Evolutionary conservation across 2,888 invertebrate species (phyloP).

Genomic region (Carpatolechia fugitivella): DNA sequence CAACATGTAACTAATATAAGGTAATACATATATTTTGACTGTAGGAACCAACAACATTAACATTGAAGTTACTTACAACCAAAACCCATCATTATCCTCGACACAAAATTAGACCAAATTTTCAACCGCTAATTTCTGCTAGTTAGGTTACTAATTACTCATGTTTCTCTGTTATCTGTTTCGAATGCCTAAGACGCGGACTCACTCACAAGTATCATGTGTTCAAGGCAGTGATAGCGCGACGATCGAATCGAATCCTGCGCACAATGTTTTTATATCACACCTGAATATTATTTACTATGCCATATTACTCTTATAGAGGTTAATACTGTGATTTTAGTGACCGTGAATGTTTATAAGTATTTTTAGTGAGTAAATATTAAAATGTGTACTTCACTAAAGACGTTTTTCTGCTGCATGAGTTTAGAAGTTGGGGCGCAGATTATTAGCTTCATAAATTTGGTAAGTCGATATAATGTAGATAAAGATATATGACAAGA

Average conservation of each 20-base stretch:
- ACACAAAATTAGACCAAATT: not conserved
- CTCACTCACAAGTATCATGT: not conserved
- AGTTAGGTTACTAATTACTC: not conserved
- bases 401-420: conserved; percentile 45
- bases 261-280: not conserved
- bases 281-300: not conserved
- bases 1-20: no score
- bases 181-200: not conserved
- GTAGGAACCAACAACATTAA: no score
- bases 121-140: not conserved
- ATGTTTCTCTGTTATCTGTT: not conserved
- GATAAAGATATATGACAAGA: not conserved
- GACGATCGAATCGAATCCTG: not conserved
- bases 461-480: conserved; percentile 32
- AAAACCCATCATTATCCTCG: not conserved
- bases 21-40: no score
- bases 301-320: not conserved
- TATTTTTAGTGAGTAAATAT: not conserved
- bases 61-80: not conserved
- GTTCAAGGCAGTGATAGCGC: not conserved
- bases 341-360: not conserved
- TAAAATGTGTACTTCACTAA: conserved; percentile 25
- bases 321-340: not conserved
- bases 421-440: conserved; percentile 45
- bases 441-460: conserved; percentile 39